phyloP scores from a whole-genome alignment of 2,888 invertebrate species.

The Lepidochrysops patricia region DNA sequence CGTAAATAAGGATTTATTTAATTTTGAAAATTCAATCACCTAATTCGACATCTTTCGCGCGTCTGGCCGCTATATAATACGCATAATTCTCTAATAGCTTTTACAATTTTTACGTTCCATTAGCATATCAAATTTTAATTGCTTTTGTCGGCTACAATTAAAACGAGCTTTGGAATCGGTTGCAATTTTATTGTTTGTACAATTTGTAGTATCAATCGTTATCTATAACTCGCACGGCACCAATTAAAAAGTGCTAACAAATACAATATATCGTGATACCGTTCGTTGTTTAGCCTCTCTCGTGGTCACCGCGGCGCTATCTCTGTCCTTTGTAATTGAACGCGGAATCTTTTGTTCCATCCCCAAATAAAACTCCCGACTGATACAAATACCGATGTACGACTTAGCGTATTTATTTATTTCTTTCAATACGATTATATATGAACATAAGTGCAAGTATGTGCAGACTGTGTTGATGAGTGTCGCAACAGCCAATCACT shows the following conservation, averaged over 20 bases:
- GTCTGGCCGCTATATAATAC: not conserved
- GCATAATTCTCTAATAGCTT: not conserved
- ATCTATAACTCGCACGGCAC: not conserved
- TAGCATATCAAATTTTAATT: not conserved
- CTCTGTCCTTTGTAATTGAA: conserved; percentile 9
- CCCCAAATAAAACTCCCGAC: conserved; percentile 1
- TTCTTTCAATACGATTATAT: too few relatives aligned
- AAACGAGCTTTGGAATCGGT: not conserved
- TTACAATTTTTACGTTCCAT: not conserved
- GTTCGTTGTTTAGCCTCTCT: not conserved
- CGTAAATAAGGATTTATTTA: too few relatives aligned
- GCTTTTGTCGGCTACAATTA: not conserved
- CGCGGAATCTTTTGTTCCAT: conserved; percentile 11
- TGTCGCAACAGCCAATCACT: too few relatives aligned
- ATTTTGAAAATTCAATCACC: too few relatives aligned
- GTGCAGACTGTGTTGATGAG: too few relatives aligned
- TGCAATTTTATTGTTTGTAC: not conserved
- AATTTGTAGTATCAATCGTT: not conserved
- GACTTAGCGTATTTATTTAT: too few relatives aligned
- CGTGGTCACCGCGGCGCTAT: not conserved
- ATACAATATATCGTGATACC: not conserved
- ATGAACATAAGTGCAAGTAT: too few relatives aligned
- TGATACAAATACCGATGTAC: not conserved
- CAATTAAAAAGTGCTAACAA: not conserved
- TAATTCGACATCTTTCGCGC: not conserved